Conservation (phyloP, 2,113 vertebrate species). For the Neolamprologus variostigma region DNA sequence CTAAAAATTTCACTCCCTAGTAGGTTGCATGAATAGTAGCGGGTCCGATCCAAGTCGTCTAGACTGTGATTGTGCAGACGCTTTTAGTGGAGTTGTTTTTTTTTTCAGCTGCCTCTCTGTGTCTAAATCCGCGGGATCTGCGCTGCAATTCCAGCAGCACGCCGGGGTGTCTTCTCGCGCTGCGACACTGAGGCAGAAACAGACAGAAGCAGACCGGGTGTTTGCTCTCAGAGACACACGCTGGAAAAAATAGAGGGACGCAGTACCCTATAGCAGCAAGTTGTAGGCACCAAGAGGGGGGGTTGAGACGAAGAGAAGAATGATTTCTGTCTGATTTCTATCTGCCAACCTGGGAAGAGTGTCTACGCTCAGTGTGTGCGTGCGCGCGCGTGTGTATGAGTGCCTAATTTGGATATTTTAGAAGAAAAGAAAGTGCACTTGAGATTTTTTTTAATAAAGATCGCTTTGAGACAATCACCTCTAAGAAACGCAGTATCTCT, state of each 20-base stretch:
- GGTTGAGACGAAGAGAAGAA: not conserved
- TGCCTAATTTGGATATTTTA: not conserved
- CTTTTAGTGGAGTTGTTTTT: constrained; percentile 31
- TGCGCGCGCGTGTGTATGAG: not conserved
- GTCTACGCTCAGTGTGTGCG: not conserved
- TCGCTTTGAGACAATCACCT: not conserved
- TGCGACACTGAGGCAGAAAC: constrained; percentile 15
- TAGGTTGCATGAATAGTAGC: not conserved
- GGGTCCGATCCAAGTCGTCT: not conserved
- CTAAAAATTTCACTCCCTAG: not conserved
- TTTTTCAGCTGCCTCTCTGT: constrained; percentile 33
- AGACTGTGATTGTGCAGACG: constrained; percentile 8
- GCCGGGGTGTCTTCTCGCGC: constrained; percentile 37
- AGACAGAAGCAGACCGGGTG: not conserved
- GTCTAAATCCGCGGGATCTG: constrained; percentile 48
- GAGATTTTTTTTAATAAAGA: not conserved
- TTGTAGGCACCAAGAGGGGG: not conserved
- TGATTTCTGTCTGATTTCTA: not conserved
- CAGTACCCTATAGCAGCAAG: not conserved
- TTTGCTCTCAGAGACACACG: not conserved
- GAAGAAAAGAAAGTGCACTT: not conserved
- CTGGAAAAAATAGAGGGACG: not conserved
- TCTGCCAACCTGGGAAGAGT: not conserved
- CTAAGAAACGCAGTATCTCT: not conserved
- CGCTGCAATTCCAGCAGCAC: constrained; percentile 48